These are phyloP conservation scores for Xenopus laevis DNA, from an alignment of 2,113 vertebrate species.

Conservation along the genomic window DNA sequence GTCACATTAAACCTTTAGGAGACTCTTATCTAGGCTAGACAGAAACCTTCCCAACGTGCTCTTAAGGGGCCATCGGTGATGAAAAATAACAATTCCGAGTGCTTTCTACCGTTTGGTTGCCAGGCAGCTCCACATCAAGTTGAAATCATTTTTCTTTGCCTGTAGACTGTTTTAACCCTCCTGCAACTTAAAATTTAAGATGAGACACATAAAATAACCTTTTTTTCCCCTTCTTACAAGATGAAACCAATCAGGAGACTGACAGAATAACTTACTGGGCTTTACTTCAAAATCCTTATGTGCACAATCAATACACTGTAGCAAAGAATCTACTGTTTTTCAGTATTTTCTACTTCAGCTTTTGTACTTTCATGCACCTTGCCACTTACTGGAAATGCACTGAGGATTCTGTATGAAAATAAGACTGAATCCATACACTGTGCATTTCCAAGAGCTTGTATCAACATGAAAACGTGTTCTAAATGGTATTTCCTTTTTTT, in stretches of 20 bases:
- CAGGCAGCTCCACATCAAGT: slow-evolving; percentile 54
- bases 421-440: no score
- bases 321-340: no score
- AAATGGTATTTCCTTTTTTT: no score
- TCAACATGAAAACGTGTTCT: no score
- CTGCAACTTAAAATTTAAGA: neutral
- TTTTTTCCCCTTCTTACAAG: neutral
- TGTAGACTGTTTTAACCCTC: slow-evolving; percentile 50
- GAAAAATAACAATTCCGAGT: slow-evolving; percentile 59
- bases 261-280: neutral
- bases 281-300: neutral
- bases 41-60: slow-evolving; percentile 56
- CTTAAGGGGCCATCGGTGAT: slow-evolving; percentile 55
- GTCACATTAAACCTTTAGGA: slow-evolving; percentile 61
- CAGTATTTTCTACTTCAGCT: no score
- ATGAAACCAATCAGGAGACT: neutral
- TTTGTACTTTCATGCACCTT: no score
- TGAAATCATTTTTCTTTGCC: slow-evolving; percentile 53
- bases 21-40: slow-evolving; percentile 57
- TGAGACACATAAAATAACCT: neutral
- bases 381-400: no score
- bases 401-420: no score
- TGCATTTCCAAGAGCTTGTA: no score
- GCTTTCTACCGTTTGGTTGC: slow-evolving; percentile 55
- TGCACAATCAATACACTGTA: no score